phyloP scores from a whole-genome alignment of 2,113 vertebrate genomes.

The Stictonetta naevosa region DNA sequence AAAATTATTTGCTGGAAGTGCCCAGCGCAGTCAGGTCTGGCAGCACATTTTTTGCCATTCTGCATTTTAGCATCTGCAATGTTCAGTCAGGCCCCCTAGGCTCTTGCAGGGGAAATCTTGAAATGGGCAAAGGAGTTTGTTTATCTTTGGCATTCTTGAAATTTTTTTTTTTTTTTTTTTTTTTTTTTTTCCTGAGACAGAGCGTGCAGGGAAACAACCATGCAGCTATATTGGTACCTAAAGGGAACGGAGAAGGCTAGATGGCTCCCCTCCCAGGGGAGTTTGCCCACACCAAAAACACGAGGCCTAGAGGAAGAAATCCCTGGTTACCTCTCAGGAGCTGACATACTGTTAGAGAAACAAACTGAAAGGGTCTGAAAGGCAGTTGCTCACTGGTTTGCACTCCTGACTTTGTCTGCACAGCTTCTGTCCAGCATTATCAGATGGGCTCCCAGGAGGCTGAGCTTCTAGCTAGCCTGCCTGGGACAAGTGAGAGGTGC shows the following conservation, averaged over 20 bases:
- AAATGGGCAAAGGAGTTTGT: background rate
- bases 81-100: background rate
- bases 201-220: background rate
- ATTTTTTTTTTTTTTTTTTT: background rate
- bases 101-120: background rate
- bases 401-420: background rate
- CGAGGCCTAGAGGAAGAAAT: background rate
- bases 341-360: background rate
- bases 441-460: background rate
- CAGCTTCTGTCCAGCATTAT: background rate
- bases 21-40: background rate
- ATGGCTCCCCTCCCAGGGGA: background rate
- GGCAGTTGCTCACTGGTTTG: background rate
- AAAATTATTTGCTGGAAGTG: background rate
- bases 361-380: background rate
- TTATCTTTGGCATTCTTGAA: background rate
- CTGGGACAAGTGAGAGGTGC: background rate
- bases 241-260: background rate
- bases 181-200: background rate
- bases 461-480: background rate
- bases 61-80: background rate
- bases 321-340: background rate
- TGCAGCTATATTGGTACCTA: background rate
- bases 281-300: background rate
- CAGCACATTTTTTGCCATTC: background rate